Evolutionary conservation across 2,888 invertebrate species (phyloP).

Genomic region (Tiphia femorata): DNA sequence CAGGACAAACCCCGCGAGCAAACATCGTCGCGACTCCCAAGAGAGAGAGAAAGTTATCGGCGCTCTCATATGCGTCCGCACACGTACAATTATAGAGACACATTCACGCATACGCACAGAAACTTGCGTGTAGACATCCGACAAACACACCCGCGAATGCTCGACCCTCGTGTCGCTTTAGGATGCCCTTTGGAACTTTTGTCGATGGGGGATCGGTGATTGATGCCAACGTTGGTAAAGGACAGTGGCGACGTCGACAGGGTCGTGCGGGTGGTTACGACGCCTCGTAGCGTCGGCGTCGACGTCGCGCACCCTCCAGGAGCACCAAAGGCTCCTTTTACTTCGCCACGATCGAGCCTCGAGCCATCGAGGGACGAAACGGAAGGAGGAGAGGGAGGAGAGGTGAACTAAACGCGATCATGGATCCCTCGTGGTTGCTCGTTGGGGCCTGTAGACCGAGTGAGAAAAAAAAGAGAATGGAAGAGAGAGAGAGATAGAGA

Average conservation of each 20-base stretch:
- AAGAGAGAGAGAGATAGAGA: too few relatives aligned
- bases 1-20: slow-evolving; percentile 21
- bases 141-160: too few relatives aligned
- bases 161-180: too few relatives aligned
- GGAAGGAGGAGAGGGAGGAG: too few relatives aligned
- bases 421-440: too few relatives aligned
- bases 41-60: neutral
- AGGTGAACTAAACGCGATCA: too few relatives aligned
- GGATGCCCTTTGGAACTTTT: slow-evolving; percentile 15
- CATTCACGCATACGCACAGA: too few relatives aligned
- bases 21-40: slow-evolving; percentile 15
- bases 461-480: too few relatives aligned
- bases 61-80: neutral
- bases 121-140: too few relatives aligned
- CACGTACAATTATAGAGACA: too few relatives aligned
- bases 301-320: slow-evolving; percentile 11
- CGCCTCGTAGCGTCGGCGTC: slow-evolving; percentile 16
- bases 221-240: slow-evolving; percentile 19
- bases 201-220: slow-evolving; percentile 25
- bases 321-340: slow-evolving; percentile 20
- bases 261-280: slow-evolving; percentile 4
- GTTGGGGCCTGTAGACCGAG: too few relatives aligned
- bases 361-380: too few relatives aligned
- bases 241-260: slow-evolving; percentile 11
- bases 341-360: neutral